Evolutionary conservation across 2,797 vertebrate genomes (phyloP).

Genomic region (Notamacropus eugenii): DNA sequence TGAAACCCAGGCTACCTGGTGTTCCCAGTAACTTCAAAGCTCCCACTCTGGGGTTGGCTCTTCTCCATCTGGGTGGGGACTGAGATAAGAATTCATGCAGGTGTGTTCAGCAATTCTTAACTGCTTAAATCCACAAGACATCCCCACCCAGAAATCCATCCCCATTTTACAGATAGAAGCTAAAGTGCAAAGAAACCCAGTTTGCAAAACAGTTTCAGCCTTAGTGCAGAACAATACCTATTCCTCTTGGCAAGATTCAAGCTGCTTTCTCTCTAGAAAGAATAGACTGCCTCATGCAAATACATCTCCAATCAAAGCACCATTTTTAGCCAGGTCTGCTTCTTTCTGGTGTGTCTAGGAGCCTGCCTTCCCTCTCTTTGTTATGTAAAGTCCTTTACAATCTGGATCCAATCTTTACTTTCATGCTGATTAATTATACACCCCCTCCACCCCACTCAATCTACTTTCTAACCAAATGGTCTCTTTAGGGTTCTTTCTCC

Average conservation of each 20-base stretch:
- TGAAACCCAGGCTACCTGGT: slow-evolving; percentile 36
- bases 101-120: slow-evolving; percentile 3
- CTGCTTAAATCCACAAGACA: not conserved
- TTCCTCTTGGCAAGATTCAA: slow-evolving; percentile 5
- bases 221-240: slow-evolving; percentile 16
- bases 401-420: not conserved
- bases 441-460: not conserved
- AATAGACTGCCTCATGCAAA: slow-evolving; percentile 21
- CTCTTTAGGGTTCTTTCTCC: not conserved
- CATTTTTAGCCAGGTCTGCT: not conserved
- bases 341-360: not conserved
- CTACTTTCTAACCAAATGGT: not conserved
- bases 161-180: slow-evolving; percentile 15
- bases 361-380: not conserved
- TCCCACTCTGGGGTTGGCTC: slow-evolving; percentile 2
- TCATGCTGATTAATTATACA: not conserved
- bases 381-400: not conserved
- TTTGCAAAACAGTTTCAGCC: slow-evolving; percentile 31
- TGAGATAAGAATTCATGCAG: slow-evolving; percentile 39
- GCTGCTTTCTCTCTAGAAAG: slow-evolving; percentile 3
- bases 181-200: slow-evolving; percentile 17
- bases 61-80: slow-evolving; percentile 2
- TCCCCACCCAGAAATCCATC: not conserved
- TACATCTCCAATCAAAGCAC: not conserved
- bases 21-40: slow-evolving; percentile 28